A percentile compares a stretch with the other conserved stretches of the same genome.
phyloP scores from a whole-genome alignment of 1,140 invertebrate genomes.

The Drosophila tsacasi region DNA sequence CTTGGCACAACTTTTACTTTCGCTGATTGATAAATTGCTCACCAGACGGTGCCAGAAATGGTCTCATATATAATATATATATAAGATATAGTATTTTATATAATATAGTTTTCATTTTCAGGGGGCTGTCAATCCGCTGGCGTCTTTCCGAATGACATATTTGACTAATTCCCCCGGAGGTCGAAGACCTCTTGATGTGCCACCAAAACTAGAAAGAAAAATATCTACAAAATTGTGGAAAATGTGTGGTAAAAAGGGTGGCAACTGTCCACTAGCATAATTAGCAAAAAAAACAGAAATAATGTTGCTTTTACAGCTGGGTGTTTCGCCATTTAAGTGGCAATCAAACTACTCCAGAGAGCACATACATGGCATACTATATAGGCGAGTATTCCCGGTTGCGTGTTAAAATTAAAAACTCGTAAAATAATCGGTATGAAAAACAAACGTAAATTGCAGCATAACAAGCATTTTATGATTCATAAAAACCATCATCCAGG shows the following conservation, averaged over 20 bases:
- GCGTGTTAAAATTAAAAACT: slow-evolving; percentile 77
- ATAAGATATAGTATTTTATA: too few species aligned
- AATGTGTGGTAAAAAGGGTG: slow-evolving; percentile 18
- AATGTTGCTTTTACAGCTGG: slow-evolving; percentile 27
- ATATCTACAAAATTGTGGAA: slow-evolving; percentile 43
- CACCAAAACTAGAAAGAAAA: slow-evolving; percentile 39
- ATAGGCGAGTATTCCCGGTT: slow-evolving; percentile 23
- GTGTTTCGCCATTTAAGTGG: slow-evolving; percentile 73
- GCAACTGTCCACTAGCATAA: slow-evolving; percentile 52
- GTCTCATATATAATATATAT: too few species aligned
- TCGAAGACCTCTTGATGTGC: slow-evolving; percentile 42
- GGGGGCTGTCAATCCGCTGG: slow-evolving; percentile 29
- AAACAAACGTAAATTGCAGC: slow-evolving; percentile 75
- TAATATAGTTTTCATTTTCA: slow-evolving; percentile 34
- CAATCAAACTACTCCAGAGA: slow-evolving; percentile 54
- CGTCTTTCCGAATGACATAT: slow-evolving; percentile 24
- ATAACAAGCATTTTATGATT: slow-evolving; percentile 79
- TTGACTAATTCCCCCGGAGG: slow-evolving; percentile 49
- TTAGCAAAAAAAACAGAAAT: slow-evolving; percentile 56
- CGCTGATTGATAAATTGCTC: slow-evolving; percentile 35
- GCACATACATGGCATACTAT: neutral
- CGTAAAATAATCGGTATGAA: slow-evolving; percentile 57
- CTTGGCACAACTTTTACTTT: slow-evolving; percentile 31
- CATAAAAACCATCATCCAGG: slow-evolving; percentile 57
- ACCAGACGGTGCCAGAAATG: slow-evolving; percentile 18